A percentile compares a stretch with the other conserved stretches of the same genome.
These are phyloP conservation scores for Rosalia funebris DNA, from an alignment of 2,888 invertebrate genomes.

Conservation along the genomic window DNA sequence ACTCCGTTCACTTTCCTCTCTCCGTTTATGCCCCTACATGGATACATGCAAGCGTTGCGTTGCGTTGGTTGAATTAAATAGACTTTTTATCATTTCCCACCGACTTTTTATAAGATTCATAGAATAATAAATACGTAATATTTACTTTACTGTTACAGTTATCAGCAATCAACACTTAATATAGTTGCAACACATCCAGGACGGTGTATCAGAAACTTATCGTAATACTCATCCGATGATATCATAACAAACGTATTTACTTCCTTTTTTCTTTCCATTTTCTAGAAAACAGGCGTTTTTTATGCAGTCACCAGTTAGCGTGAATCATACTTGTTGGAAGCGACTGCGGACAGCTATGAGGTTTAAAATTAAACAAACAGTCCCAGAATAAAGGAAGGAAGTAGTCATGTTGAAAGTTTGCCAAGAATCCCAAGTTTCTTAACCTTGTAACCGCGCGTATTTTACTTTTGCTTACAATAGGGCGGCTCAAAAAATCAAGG, in stretches of 20 bases:
- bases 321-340: conserved; percentile 16
- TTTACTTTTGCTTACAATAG: conserved; percentile 8
- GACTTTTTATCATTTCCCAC: too few species aligned
- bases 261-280: conserved; percentile 5
- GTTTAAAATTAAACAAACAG: conserved; percentile 20
- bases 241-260: conserved; percentile 1
- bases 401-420: conserved; percentile 44
- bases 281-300: neutral
- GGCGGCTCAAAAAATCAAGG: conserved; percentile 1
- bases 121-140: too few species aligned
- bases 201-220: neutral
- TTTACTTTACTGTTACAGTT: too few species aligned
- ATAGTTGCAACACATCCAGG: neutral
- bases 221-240: conserved; percentile 1
- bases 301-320: conserved; percentile 7
- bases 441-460: conserved; percentile 32
- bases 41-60: too few species aligned
- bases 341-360: conserved; percentile 14
- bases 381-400: conserved; percentile 49
- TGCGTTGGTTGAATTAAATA: too few species aligned
- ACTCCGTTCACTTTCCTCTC: too few species aligned
- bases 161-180: too few species aligned
- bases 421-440: conserved; percentile 44
- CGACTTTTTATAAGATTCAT: too few species aligned
- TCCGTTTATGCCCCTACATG: too few species aligned